Base-by-base conservation (phyloP, 2,888 invertebrate genomes). In the Orthonychiurus folsomi region DNA sequence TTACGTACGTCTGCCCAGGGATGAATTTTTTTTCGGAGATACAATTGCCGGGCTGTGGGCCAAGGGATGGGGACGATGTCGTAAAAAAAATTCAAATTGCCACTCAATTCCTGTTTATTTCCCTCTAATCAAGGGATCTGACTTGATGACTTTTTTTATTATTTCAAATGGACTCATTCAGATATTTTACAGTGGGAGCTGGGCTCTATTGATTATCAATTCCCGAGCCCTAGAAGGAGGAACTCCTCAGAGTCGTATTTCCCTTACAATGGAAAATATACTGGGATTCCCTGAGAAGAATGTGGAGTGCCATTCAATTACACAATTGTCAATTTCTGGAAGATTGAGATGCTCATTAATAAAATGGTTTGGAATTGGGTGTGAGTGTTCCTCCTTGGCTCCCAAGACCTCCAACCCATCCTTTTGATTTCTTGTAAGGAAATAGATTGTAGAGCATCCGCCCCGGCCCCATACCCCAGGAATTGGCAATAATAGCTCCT, bases 401-500 rank as follows among this genome's bases (percentile, higher is more conserved):
- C 5, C 37, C 15, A 37, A 9, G 37, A 9, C 5, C 9, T 5
- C 9, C 15, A 5, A 15, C 15, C 37, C 37, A 37, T 37, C 37
- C 37, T 5, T 37, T 37, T 37, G 37, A 15, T 9, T 37, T 15
- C 37, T 5, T 37, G 15, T 15, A 15, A 37, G 37, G 37, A 37
- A 37, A 37, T 37, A 37, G 37, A 37, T 37, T 37, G 37, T 37
- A 37, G 37, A 37, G 37, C 37, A 37, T 37, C 37, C 37, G 37
- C 5, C 37, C 37, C 37, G 37, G 37, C 15, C 37, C 15, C 37
- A 37, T 15, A 9, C n/a, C 5, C 15, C 37, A 37, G 37, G 37
- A 37, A 37, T 37, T 37, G 37, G 37, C 37, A 37, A 37, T 37
- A 37, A 37, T 37, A 37, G 37, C 37, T 15, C 37, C 37, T 37